Evolutionary conservation across 2,888 invertebrate genomes (phyloP).

Genomic region (Girardia tigrina): DNA sequence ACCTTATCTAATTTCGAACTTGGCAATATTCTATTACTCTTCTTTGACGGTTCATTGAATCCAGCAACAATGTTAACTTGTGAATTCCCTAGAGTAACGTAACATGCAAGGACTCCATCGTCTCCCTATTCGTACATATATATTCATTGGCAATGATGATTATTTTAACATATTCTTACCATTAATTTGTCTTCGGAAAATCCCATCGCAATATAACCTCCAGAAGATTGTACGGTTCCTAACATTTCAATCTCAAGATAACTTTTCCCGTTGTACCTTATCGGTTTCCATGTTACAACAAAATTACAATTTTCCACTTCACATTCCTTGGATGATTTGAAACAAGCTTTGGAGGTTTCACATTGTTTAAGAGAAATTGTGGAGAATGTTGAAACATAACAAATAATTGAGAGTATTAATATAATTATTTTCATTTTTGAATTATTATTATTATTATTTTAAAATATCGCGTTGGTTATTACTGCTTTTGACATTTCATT

Average conservation of each 20-base stretch:
- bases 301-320: slow-evolving; percentile 24
- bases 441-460: too few species aligned
- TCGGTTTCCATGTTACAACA: slow-evolving; percentile 33
- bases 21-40: neutral
- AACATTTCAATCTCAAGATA: slow-evolving; percentile 33
- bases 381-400: neutral
- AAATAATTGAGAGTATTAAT: neutral
- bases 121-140: neutral
- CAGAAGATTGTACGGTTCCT: neutral
- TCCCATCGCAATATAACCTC: slow-evolving; percentile 29
- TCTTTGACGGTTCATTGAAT: neutral
- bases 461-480: too few species aligned
- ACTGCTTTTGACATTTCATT: too few species aligned
- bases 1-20: neutral
- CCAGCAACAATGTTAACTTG: neutral
- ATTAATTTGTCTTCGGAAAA: slow-evolving; percentile 34
- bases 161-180: slow-evolving; percentile 24
- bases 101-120: neutral
- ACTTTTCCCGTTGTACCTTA: neutral
- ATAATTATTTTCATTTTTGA: neutral
- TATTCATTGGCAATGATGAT: neutral
- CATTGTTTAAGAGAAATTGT: slow-evolving; percentile 28
- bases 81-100: neutral
- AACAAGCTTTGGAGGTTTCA: slow-evolving; percentile 30
- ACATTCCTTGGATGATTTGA: slow-evolving; percentile 21